Evolutionary conservation across 2,113 vertebrate species (phyloP).

Genomic region (Clupea harengus): DNA sequence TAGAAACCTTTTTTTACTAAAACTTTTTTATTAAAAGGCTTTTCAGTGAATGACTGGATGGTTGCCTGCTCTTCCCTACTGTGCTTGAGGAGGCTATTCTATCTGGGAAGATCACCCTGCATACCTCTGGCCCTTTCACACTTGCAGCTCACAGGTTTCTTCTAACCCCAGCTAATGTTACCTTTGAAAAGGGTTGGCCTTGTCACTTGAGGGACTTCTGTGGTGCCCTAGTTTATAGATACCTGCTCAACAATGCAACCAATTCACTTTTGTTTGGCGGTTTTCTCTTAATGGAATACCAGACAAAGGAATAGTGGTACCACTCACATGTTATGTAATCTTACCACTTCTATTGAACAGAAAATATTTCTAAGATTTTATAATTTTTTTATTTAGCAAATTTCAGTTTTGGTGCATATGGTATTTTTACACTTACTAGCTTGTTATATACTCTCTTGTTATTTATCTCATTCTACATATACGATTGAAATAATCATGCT

Average conservation of each 20-base stretch:
- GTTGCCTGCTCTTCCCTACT: background rate
- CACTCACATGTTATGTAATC: background rate
- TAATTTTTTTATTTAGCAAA: too few species aligned
- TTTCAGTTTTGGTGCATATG: background rate
- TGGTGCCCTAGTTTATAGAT: constrained; percentile 25
- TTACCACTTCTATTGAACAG: background rate
- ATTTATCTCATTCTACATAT: background rate
- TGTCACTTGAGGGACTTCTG: background rate
- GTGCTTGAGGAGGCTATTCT: background rate
- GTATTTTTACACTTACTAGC: too few species aligned
- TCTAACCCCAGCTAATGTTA: background rate
- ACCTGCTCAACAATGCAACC: constrained; percentile 22
- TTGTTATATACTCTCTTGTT: too few species aligned
- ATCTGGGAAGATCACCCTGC: background rate
- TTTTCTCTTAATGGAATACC: background rate
- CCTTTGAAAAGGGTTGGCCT: background rate
- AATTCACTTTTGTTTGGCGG: background rate
- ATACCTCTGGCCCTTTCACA: background rate
- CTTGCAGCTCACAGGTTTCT: background rate
- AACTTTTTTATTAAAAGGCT: background rate
- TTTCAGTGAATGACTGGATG: background rate
- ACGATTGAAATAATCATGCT: background rate
- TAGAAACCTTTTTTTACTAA: background rate
- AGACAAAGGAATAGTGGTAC: background rate
- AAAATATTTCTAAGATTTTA: too few species aligned